Evolutionary conservation across 2,113 vertebrate genomes (phyloP), one percentile per base, ranked within the genome.

Genomic region (Cebus imitator): DNA sequence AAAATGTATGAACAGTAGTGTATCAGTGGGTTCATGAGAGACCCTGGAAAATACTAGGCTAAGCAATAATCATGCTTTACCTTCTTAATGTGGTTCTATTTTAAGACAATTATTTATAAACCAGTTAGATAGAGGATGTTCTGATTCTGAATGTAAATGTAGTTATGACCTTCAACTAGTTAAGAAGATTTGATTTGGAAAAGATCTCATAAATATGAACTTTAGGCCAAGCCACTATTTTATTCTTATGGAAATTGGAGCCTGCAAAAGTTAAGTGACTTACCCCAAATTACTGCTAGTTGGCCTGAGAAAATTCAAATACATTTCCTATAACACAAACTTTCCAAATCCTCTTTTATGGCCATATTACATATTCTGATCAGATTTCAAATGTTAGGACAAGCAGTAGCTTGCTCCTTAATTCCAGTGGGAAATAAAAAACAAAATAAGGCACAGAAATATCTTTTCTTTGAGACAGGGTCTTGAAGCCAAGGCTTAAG

Each of bases 261-360:
- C 91, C 76, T 93, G 3, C 37, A 66, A 48, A 85, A 3, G 55
- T 57, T 87, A 75, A 68, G 25, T 55, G 66, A 96, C 25, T 94
- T 68, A 72, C 10, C 35, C 35, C 35, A 82, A 83, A 79, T 91
- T 95, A 91, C 58, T 48, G 11, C 32, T 52, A 83, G n/a, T 72
- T 87, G 66, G 52, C 70, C 89, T 66, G 52, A 91, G 50, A 37
- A 78, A 90, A 79, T 96, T 79, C 82, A 95, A 73, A 93, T 79
- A 58, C 3, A 50, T 13, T 79, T 90, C 85, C 87, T 79, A 12
- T 18, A 92, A 84, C n/a, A 73, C 64, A 48, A 57, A 72, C 30
- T 35, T 88, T 72, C 30, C 79, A 90, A 45, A 82, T 78, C 5
- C 18, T 72, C 40, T 45, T 76, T 90, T 87, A 72, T 43, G 85